Percentiles rank a stretch among this genome's conserved stretches.
These are phyloP conservation scores for Notarius lentiginosus DNA, from an alignment of 2,113 vertebrate species.

Conservation along the genomic window DNA sequence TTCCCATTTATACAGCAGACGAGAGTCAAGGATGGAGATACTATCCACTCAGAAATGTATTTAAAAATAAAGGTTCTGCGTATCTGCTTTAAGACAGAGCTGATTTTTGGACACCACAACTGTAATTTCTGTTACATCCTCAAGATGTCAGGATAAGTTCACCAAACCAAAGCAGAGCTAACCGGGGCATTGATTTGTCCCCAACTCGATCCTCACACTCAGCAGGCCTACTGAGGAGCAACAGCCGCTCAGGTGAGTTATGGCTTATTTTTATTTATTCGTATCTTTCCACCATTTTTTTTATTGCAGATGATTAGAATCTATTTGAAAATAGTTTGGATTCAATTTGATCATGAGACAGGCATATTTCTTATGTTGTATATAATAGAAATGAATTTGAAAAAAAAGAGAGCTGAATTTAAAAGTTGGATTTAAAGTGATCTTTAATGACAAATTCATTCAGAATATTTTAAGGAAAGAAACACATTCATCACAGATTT, in stretches of 20 bases:
- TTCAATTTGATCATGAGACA: neutral
- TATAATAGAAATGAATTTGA: neutral
- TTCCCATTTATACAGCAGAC: too few relatives aligned
- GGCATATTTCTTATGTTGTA: neutral
- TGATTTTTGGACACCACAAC: neutral
- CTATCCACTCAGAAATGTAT: too few relatives aligned
- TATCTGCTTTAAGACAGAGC: neutral
- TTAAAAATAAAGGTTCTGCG: neutral
- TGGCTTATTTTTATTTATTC: conserved; percentile 14
- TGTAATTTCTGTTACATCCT: conserved; percentile 6
- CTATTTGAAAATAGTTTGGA: neutral
- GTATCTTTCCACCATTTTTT: neutral
- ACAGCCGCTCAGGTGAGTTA: conserved; percentile 33
- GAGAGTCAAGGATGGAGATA: too few relatives aligned
- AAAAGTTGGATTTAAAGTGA: neutral
- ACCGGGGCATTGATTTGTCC: neutral
- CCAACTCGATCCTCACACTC: neutral
- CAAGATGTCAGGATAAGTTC: conserved; percentile 28
- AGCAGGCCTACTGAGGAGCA: conserved; percentile 35
- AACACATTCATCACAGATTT: neutral
- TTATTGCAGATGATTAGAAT: neutral
- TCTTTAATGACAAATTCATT: neutral
- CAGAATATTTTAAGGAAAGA: neutral
- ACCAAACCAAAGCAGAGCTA: neutral
- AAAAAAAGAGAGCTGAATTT: neutral